These are phyloP conservation scores for Aurelia sp. DNA, from an alignment of 30 jellyfish, hydroid and myxozoan genomes.

Conservation along the genomic window DNA sequence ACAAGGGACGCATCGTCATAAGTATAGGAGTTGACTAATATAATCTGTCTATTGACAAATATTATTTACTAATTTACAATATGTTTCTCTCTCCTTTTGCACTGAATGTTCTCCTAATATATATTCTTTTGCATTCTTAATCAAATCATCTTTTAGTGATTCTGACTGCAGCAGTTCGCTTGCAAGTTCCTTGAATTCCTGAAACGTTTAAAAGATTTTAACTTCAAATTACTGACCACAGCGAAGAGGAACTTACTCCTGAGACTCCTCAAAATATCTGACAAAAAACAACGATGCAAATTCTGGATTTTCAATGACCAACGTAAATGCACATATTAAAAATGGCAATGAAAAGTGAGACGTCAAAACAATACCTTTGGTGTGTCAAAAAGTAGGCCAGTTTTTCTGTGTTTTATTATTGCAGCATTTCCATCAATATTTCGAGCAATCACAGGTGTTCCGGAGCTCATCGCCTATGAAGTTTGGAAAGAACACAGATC, in stretches of 20 bases:
- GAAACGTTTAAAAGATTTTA: neutral
- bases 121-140: conserved; percentile 51
- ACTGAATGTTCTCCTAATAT: conserved; percentile 17
- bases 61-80: conserved; percentile 9
- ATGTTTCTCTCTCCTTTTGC: conserved; percentile 41
- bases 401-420: conserved; percentile 48
- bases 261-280: no score
- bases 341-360: no score
- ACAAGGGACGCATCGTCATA: no score
- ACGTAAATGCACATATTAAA: no score
- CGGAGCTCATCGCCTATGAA: conserved; percentile 74
- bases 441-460: conserved; percentile 80
- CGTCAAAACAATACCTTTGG: conserved; percentile 58
- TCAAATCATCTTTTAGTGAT: conserved; percentile 10
- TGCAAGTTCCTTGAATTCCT: conserved; percentile 66
- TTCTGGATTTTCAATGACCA: no score
- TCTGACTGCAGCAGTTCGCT: conserved; percentile 17
- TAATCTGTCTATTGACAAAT: no score
- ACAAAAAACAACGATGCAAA: no score
- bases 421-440: conserved; percentile 75
- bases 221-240: no score
- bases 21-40: no score
- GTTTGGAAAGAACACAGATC: no score
- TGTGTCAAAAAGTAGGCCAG: conserved; percentile 66
- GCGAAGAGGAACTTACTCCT: no score